phyloP scores from a whole-genome alignment of 2,797 vertebrate genomes.

The Prionace glauca region DNA sequence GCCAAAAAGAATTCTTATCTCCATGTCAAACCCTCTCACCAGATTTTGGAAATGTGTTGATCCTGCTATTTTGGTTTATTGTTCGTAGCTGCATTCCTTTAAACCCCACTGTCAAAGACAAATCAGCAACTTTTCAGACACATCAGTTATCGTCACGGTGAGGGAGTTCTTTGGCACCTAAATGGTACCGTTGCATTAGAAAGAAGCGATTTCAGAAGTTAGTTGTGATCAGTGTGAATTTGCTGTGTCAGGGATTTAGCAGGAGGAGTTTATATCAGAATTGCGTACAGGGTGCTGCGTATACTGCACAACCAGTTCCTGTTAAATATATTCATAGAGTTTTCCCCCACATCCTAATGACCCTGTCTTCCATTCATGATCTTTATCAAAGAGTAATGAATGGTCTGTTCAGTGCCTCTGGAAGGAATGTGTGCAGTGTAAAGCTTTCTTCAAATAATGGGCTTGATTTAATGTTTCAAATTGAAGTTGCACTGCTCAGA shows the following conservation, averaged over 20 bases:
- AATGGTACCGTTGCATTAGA: neutral
- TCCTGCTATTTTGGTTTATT: neutral
- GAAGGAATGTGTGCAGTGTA: neutral
- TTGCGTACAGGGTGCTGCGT: no score
- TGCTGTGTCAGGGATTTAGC: neutral
- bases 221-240: neutral
- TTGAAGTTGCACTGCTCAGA: neutral
- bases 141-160: neutral
- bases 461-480: neutral
- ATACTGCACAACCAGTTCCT: neutral
- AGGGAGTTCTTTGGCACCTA: neutral
- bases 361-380: neutral
- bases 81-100: neutral
- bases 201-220: neutral
- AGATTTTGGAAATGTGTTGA: neutral
- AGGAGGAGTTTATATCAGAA: neutral
- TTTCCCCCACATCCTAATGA: neutral
- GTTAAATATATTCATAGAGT: conserved; percentile 10
- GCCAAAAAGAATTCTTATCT: neutral
- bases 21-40: neutral
- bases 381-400: conserved; percentile 17
- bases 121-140: neutral
- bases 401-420: neutral
- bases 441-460: neutral
- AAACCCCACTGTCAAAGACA: neutral